Evolutionary conservation across 2,113 vertebrate species (phyloP), one percentile per base, ranked within the genome.

Genomic region (Lampris incognitus): DNA sequence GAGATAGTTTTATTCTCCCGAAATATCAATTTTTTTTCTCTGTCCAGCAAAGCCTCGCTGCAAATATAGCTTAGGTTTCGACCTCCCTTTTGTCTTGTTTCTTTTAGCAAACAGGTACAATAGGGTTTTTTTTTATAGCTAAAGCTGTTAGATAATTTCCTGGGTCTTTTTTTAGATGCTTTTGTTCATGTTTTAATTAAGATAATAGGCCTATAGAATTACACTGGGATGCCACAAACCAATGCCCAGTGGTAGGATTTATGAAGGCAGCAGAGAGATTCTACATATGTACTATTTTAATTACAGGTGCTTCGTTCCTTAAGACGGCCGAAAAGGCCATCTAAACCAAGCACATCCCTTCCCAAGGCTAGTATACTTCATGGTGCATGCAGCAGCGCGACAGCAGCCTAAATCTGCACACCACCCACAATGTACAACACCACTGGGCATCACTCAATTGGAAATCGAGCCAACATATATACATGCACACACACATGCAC

Each of bases 1-100:
- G 64, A 36, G 8, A 42, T 44, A 5, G 46, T 61, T 46, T 79
- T 73, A 78, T 61, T 76, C 68, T 57, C 69, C 58, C 59, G 5
- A 70, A 65, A 82, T 74, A 77, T 74, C 39, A 56, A 10, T 38
- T 4, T 38, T 74, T 38, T 4, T 38, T 74, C 79, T 67, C 54
- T 4, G 50, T 51, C 41, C 40, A 73, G 3, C 39, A 39, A 0
- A 36, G 57, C 46, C 74, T 78, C 58, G 48, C 82, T 79, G 61
- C 2, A 37, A 24, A 79, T 88, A 75, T 58, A 71, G 55, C 71
- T 39, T 61, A 63, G 54, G 60, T 44, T 13, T 52, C 44, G 46
- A 52, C 36, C 48, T n/a, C 38, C 7, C 50, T 56, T 68, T 37
- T 49, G 38, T 57, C 37, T 36, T 3, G 8, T n/a, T 50, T 56